Evolutionary conservation across 2,797 vertebrate genomes (phyloP), one percentile per base, ranked within the genome.

Genomic region (Cossypha polioptera): DNA sequence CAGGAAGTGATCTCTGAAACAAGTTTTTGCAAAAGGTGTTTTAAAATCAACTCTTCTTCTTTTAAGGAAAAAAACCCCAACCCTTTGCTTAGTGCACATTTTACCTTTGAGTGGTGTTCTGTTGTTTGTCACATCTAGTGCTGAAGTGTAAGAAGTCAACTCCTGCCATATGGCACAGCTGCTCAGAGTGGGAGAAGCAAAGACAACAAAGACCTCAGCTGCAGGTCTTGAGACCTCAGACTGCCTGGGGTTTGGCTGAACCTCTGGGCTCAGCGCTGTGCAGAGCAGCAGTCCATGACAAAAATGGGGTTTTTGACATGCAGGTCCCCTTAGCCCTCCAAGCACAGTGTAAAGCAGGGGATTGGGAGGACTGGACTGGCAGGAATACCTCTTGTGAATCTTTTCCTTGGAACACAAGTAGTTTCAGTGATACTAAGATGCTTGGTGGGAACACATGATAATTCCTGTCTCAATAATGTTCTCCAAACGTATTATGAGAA

Each of bases 121-220:
- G 5, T 0, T 38, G 50, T 72, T 82, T 73, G 43, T 72, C 33
- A 31, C 2, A 4, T 29, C 43, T 91, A 48, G 58, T 55, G 36
- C 33, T 88, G 63, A 82, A 92, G 48, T 16, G 16, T 35, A 72
- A 36, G n/a, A 72, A 57, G 55, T 29, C 79, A 82, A 2, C 5
- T 38, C 17, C 21, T 73, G 33, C 45, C 11, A 29, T 55, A 40
- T 7, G 42, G 57, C 19, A 77, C 33, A 86, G 53, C 22, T 59
- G 29, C 31, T 76, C 0, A 0, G 25, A 17, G 28, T 48, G 31
- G 45, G n/a, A 21, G n/a, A 68, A 58, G 16, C 28, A 24, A 68
- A 76, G 53, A 33, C 19, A 73, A 7, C 13, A 36, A 22, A 83
- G n/a, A 68, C 3, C 5, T 65, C 21, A 68, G n/a, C 35, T n/a